Conservation (phyloP, 2,113 vertebrate species). For the Callithrix jacchus region DNA sequence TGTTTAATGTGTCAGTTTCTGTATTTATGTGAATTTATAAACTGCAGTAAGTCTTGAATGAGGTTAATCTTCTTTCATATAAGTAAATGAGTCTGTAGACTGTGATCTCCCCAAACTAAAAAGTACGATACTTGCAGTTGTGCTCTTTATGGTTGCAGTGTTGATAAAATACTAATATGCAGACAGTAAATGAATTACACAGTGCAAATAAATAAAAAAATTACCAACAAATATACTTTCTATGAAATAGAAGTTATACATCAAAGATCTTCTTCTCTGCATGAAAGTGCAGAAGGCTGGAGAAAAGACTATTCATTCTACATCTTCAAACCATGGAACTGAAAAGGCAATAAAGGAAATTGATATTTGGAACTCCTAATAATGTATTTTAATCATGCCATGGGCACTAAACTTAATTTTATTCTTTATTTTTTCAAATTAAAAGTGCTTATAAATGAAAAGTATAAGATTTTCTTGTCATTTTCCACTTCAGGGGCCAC, state of each 20-base stretch:
- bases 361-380: neutral
- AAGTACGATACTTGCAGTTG: constrained; percentile 83
- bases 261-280: neutral
- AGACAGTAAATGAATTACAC: constrained; percentile 88
- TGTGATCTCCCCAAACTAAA: constrained; percentile 84
- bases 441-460: neutral
- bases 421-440: neutral
- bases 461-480: neutral
- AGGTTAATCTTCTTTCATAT: constrained; percentile 83
- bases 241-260: neutral
- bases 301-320: neutral
- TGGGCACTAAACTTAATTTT: neutral
- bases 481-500: neutral
- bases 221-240: neutral
- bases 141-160: constrained; percentile 88
- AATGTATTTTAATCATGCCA: neutral
- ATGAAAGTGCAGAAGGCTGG: neutral
- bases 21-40: constrained; percentile 84
- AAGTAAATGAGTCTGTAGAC: constrained; percentile 86
- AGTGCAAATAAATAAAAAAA: constrained; percentile 42
- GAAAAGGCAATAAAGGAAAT: neutral
- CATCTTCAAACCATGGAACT: neutral
- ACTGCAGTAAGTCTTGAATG: constrained; percentile 82
- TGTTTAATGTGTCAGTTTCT: constrained; percentile 80
- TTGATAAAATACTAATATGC: constrained; percentile 87